Evolutionary conservation across 2,888 invertebrate species (phyloP), one percentile per base, ranked within the genome.

Genomic region (Temnothorax ravouxi): DNA sequence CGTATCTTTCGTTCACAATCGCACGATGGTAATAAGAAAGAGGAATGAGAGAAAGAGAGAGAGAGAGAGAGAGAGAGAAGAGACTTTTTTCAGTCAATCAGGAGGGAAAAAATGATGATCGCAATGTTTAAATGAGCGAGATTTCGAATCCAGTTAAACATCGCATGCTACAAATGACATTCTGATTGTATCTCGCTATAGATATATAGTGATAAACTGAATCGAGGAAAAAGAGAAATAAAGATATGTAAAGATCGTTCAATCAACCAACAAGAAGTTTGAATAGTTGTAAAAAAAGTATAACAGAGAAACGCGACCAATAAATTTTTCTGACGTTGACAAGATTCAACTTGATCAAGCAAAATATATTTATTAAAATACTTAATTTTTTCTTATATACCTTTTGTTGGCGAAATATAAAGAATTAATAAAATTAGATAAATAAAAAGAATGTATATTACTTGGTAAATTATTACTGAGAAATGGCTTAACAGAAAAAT

Each of bases 121-220:
- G 29, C 47, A 44, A 74, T n/a, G n/a, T 29, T 74, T 74, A 59
- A 74, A 11, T 15, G 29, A 59, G 56, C 18, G n/a, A 72, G 44
- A 41, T 59, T 59, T 59, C 44, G 34, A n/a, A 15, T 44, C n/a
- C 29, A 52, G 69, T n/a, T 34, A 34, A 61, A 47, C 3, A 13
- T 34, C 44, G 61, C 29, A 61, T 18, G 44, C 15, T 61, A 74
- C 44, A 34, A 59, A 29, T 15, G 25, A 72, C 41, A 25, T 9
- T 61, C 13, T 47, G 61, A 74, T 74, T 44, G 15, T 61, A 61
- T 59, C n/a, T 74, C 56, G n/a, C 25, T 59, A 74, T 61, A 29
- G 29, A 74, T 61, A 71, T 25, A 21, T 25, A 62, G 52, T 74
- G 29, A 38, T 61, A 64, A 61, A 54, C 11, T 9, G 29, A 74